Evolutionary conservation across 2,113 vertebrate genomes (phyloP).

Genomic region (Seriola aureovittata): DNA sequence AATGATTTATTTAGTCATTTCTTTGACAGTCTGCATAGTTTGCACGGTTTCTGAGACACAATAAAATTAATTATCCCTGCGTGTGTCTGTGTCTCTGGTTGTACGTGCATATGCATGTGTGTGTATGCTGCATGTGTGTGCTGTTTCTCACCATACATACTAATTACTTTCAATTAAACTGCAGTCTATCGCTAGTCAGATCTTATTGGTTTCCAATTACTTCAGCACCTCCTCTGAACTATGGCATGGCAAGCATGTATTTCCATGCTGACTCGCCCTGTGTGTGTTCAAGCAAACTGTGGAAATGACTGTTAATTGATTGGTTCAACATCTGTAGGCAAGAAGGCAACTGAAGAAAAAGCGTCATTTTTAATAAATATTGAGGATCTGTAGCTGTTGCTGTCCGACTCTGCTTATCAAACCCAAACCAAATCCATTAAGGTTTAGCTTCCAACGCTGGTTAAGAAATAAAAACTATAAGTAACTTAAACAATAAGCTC

Average conservation of each 20-base stretch:
- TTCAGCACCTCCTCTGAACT: slow-evolving; percentile 11
- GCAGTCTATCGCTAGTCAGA: slow-evolving; percentile 30
- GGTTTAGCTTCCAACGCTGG: neutral
- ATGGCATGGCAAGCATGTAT: neutral
- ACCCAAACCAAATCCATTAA: neutral
- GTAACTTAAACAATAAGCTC: no score
- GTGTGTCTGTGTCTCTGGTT: neutral
- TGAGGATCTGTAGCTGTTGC: no score
- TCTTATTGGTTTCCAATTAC: slow-evolving; percentile 58
- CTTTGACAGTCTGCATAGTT: slow-evolving; percentile 39
- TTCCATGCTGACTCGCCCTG: neutral
- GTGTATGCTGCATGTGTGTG: neutral
- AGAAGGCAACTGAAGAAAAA: no score
- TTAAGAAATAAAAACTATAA: no score
- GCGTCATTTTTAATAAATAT: no score
- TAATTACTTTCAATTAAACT: slow-evolving; percentile 64
- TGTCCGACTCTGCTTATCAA: neutral
- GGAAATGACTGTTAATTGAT: neutral
- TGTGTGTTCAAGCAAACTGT: neutral
- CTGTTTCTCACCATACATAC: slow-evolving; percentile 10
- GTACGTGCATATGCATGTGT: neutral
- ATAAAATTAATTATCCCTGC: slow-evolving; percentile 52
- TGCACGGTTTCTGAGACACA: slow-evolving; percentile 40
- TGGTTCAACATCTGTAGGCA: no score
- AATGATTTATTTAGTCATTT: slow-evolving; percentile 34